phyloP scores from a whole-genome alignment of 2,113 vertebrate genomes.

The Fulica atra region DNA sequence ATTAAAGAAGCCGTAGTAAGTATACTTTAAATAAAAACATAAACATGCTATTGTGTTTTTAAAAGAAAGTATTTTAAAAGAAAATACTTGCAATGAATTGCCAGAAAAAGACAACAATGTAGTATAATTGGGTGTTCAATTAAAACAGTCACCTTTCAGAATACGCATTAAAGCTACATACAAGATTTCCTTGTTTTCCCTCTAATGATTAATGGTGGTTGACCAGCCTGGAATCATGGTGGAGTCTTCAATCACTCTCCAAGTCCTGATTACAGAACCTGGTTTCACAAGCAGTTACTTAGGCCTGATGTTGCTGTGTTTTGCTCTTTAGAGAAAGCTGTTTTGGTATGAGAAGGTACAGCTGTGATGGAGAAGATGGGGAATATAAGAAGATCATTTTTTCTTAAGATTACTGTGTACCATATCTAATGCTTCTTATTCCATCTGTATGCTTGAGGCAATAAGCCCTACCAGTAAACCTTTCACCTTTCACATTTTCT shows the following conservation, averaged over 20 bases:
- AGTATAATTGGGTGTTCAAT: not conserved
- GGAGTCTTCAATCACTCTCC: not conserved
- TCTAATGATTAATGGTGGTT: not conserved
- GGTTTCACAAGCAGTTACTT: slow-evolving; percentile 21
- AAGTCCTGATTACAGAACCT: not conserved
- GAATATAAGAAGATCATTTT: not conserved
- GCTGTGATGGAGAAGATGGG: not conserved
- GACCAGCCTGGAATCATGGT: not conserved
- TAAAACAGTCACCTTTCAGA: slow-evolving; percentile 1
- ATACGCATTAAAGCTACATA: not conserved
- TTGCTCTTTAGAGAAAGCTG: slow-evolving; percentile 26
- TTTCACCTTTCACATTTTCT: slow-evolving; percentile 69
- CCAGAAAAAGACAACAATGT: not conserved
- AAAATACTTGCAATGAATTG: not conserved
- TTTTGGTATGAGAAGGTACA: slow-evolving; percentile 1
- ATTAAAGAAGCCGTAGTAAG: not conserved
- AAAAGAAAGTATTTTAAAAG: not conserved
- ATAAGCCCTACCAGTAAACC: slow-evolving; percentile 49
- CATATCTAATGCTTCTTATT: not conserved
- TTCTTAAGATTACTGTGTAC: slow-evolving; percentile 9
- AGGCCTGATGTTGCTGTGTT: not conserved
- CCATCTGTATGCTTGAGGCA: slow-evolving; percentile 46
- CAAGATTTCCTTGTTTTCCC: not conserved
- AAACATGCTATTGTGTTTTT: not conserved
- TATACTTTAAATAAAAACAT: not conserved